Conservation (phyloP, 2,113 vertebrate species). For the Cyrtonyx montezumae region DNA sequence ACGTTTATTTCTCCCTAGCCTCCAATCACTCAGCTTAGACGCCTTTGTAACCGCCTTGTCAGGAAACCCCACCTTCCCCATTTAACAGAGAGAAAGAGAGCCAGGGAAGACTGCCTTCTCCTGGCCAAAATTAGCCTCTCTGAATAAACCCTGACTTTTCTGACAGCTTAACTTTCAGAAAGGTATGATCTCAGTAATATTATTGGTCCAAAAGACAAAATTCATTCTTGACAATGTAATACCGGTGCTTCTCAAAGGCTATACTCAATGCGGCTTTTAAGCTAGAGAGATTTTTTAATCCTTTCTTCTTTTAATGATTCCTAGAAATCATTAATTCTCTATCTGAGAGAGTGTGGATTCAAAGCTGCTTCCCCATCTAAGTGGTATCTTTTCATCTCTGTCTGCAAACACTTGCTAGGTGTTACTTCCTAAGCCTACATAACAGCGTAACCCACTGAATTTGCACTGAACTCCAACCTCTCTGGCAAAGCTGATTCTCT, state of each 20-base stretch:
- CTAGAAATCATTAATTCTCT: background rate
- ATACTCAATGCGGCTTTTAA: background rate
- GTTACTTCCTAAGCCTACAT: background rate
- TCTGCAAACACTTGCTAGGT: background rate
- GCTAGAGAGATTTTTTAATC: background rate
- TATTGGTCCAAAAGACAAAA: slow-evolving; percentile 14
- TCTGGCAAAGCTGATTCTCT: background rate
- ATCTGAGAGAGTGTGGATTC: background rate
- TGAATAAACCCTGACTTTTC: slow-evolving; percentile 42
- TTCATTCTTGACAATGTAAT: background rate
- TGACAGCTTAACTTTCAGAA: slow-evolving; percentile 40
- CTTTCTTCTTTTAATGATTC: background rate
- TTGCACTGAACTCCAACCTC: background rate
- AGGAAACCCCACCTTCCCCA: slow-evolving; percentile 34
- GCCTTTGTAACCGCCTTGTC: background rate
- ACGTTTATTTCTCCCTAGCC: background rate
- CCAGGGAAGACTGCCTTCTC: slow-evolving; percentile 28
- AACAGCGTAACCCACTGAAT: background rate
- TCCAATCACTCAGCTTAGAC: background rate
- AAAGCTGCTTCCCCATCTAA: background rate
- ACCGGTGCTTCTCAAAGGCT: background rate
- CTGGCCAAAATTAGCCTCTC: slow-evolving; percentile 13
- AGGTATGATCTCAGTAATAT: background rate
- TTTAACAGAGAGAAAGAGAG: slow-evolving; percentile 19
- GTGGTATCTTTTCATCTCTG: background rate